Conservation (phyloP, 92 coral and sea anemone genomes). For the Phenganax stokvisi region DNA sequence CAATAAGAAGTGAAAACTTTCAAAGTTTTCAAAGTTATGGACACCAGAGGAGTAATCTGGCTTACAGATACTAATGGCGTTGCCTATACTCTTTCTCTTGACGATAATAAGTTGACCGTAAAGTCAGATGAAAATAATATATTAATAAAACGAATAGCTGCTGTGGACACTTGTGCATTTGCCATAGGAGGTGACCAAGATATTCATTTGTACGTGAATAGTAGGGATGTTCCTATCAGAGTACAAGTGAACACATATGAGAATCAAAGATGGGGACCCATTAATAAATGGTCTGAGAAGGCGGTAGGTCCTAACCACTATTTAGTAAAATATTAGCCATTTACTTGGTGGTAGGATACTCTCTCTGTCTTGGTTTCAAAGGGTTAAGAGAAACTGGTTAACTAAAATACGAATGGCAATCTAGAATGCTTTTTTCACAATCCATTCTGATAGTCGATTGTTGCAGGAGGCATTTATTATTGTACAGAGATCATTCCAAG, state of each 20-base stretch:
- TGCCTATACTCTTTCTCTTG: slow-evolving; percentile 27
- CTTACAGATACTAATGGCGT: slow-evolving; percentile 28
- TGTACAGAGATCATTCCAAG: no score
- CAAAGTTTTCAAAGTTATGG: background rate
- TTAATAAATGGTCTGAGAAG: slow-evolving; percentile 71
- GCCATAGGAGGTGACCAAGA: slow-evolving; percentile 92
- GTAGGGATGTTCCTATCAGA: slow-evolving; percentile 73
- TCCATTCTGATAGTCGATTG: no score
- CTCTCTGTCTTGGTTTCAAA: no score
- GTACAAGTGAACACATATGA: slow-evolving; percentile 75
- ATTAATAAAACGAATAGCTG: slow-evolving; percentile 71
- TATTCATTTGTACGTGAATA: slow-evolving; percentile 71
- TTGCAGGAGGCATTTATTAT: no score
- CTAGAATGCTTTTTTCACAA: no score
- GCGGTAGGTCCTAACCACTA: slow-evolving; percentile 55
- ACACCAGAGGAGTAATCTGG: slow-evolving; percentile 21
- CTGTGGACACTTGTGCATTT: slow-evolving; percentile 86
- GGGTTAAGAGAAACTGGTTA: no score
- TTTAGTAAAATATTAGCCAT: no score
- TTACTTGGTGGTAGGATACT: no score
- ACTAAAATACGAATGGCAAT: background rate
- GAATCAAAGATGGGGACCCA: slow-evolving; percentile 81
- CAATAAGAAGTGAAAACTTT: background rate
- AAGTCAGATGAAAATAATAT: slow-evolving; percentile 20
- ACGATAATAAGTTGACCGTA: slow-evolving; percentile 24